Evolutionary conservation across 2,113 vertebrate genomes (phyloP).

Genomic region (Calidris pugnax): DNA sequence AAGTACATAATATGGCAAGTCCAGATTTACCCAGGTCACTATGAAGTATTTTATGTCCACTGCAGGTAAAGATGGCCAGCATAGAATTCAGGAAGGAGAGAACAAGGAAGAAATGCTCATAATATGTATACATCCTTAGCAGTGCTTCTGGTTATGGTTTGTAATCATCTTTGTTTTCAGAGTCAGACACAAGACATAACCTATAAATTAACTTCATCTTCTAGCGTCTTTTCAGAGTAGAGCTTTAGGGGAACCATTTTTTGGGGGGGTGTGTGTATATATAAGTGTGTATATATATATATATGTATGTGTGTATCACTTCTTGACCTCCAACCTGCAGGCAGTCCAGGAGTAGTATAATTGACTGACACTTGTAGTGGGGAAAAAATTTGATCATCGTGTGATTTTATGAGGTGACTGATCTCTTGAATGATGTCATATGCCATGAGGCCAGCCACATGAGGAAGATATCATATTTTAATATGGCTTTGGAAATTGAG

Average conservation of each 20-base stretch:
- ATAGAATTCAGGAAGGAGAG: neutral
- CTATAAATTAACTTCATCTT: neutral
- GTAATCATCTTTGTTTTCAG: neutral
- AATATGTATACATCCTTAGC: neutral
- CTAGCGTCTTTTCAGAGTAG: neutral
- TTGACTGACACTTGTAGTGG: neutral
- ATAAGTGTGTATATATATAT: too few relatives aligned
- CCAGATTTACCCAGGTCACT: neutral
- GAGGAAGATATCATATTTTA: neutral
- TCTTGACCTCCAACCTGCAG: neutral
- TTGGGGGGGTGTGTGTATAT: fast-evolving
- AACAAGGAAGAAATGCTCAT: neutral
- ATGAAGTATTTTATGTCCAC: neutral
- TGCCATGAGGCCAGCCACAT: neutral
- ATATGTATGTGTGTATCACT: neutral
- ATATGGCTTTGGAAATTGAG: neutral
- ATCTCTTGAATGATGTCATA: neutral
- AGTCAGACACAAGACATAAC: neutral
- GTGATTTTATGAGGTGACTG: neutral
- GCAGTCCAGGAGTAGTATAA: neutral
- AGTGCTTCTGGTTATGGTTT: neutral
- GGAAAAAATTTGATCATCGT: neutral
- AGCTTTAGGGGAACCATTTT: neutral
- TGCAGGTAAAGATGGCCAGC: neutral
- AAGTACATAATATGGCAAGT: neutral